Evolutionary conservation across 92 coral and sea anemone species (phyloP).

Genomic region (Desmophyllum pertusum): DNA sequence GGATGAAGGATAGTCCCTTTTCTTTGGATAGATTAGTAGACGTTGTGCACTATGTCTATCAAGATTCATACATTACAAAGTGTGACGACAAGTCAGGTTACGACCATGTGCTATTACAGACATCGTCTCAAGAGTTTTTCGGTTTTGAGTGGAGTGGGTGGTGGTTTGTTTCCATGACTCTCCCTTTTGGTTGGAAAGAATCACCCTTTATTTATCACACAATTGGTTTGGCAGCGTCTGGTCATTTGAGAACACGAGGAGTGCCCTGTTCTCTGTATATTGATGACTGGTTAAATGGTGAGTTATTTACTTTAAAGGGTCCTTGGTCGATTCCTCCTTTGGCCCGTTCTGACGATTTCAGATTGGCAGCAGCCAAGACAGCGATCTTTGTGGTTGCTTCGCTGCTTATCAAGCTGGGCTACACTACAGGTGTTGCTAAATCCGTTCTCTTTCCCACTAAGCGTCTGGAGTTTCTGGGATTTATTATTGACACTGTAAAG

Average conservation of each 20-base stretch:
- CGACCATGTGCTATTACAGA: constrained; percentile 27
- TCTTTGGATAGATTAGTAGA: constrained; percentile 36
- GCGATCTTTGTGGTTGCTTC: background rate
- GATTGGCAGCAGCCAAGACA: constrained; percentile 8
- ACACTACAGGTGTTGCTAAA: background rate
- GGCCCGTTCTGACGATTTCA: constrained; percentile 5
- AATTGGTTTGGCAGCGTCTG: background rate
- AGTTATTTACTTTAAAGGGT: constrained; percentile 13
- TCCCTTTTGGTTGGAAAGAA: constrained; percentile 24
- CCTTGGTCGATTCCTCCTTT: too few species aligned
- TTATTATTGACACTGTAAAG: background rate
- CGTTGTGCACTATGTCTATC: constrained; percentile 23
- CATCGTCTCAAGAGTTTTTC: constrained; percentile 21
- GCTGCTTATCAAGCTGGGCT: background rate
- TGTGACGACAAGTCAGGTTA: constrained; percentile 44
- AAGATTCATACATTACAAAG: constrained; percentile 26
- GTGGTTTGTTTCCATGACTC: constrained; percentile 38
- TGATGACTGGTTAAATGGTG: constrained; percentile 40
- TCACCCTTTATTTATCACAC: constrained; percentile 45
- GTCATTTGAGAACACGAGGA: constrained; percentile 23
- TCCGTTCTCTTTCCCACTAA: background rate
- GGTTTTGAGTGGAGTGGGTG: constrained; percentile 54
- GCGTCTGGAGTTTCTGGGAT: background rate
- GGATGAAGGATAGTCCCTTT: too few species aligned
- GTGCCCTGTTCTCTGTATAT: constrained; percentile 24